Base-by-base conservation (phyloP, 2,797 vertebrate genomes). In the Jordanella pulchra region DNA sequence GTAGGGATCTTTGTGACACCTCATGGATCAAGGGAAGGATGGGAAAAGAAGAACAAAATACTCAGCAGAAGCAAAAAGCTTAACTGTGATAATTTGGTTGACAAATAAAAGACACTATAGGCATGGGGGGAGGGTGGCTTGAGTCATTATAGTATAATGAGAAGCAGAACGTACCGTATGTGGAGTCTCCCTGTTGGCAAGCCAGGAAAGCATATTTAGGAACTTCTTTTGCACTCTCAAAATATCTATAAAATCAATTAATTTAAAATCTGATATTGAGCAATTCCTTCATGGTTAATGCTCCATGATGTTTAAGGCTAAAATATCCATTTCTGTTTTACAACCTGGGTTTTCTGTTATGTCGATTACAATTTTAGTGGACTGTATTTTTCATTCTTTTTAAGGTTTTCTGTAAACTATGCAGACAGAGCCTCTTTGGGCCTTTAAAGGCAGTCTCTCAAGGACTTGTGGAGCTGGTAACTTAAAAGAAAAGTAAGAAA, bases 81-180 rank as follows among this genome's bases (percentile, higher is more conserved):
- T 67, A 73, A 78, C 89, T 71, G 68, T 91, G 89, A 75, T 86
- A 90, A 92, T 91, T 73, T 61, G 71, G 76, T 88, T 92, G 91
- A 90, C 87, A 91, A 54, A 75, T 86, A 84, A 89, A 92, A 73
- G 87, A 79, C 84, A 84, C 82, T 84, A 89, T 78, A 83, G 89
- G 84, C 81, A 75, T 67, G 60, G 58, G 78, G 84, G 75, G 76
- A 78, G 77, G 84, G 84, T 82, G 84, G 80, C 74, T 72, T 54
- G 58, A 76, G 86, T 54, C 80, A 88, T 86, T 89, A 88, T 70
- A 78, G 74, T 51, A 73, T 83, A 85, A 90, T 87, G 81, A 88
- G 86, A 88, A 86, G 85, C 84, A 85, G 84, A 84, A 88, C 70
- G 61, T 86, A 90, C 90, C n/a, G n/a, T n/a, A n/a, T n/a, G n/a